These are phyloP conservation scores for Drosophila simulans DNA, from an alignment of 1,140 invertebrate species.

Conservation along the genomic window DNA sequence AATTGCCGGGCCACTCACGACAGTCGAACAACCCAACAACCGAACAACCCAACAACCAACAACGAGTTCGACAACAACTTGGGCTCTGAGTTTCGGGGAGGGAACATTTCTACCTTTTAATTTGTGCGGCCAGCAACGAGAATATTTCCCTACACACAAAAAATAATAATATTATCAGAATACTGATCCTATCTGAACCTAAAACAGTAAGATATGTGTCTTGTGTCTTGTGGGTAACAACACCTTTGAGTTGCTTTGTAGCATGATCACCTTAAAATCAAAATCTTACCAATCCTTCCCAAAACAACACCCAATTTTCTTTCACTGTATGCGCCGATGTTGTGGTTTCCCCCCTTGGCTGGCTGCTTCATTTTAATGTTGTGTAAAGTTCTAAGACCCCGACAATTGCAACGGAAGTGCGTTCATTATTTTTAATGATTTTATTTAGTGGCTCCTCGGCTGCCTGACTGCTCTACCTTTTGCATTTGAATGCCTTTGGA, in stretches of 20 bases:
- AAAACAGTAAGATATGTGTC: neutral
- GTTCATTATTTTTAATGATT: conserved; percentile 83
- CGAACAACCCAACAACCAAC: conserved; percentile 21
- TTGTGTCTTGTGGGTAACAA: too few species aligned
- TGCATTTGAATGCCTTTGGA: conserved; percentile 39
- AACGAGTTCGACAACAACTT: conserved; percentile 50
- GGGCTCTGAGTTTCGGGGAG: conserved; percentile 37
- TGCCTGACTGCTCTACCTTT: neutral
- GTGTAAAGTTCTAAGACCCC: conserved; percentile 76
- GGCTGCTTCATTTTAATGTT: conserved; percentile 72
- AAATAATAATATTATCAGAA: neutral
- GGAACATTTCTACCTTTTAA: conserved; percentile 66
- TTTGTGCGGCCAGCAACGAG: conserved; percentile 69
- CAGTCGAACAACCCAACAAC: conserved; percentile 24
- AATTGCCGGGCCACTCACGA: conserved; percentile 69
- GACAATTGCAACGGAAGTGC: conserved; percentile 70
- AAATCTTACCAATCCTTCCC: rapidly evolving
- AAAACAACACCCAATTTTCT: neutral
- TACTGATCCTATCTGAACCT: neutral
- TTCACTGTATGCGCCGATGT: neutral
- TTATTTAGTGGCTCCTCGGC: conserved; percentile 60
- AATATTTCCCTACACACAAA: conserved; percentile 17
- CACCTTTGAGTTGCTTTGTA: too few species aligned
- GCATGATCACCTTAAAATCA: neutral
- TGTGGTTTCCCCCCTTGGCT: conserved; percentile 6